These are phyloP conservation scores for Oceanodroma leucorhoa DNA, from an alignment of 2,797 vertebrate genomes.

Conservation along the genomic window DNA sequence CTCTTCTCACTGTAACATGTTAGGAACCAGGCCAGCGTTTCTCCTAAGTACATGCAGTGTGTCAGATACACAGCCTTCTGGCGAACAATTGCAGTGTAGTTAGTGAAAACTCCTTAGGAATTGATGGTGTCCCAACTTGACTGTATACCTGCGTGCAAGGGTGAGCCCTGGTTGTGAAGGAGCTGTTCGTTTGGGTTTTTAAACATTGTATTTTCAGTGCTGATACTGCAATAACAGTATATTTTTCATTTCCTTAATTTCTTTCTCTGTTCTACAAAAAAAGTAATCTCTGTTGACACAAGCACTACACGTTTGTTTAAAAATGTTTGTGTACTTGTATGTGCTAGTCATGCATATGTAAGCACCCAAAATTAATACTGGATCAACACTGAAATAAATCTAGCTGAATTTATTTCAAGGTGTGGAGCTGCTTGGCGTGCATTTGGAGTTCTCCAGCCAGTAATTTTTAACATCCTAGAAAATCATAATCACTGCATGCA, in stretches of 20 bases:
- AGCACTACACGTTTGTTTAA: neutral
- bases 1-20: neutral
- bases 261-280: neutral
- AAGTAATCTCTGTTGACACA: neutral
- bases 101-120: neutral
- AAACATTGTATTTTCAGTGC: neutral
- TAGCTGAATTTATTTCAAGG: conserved; percentile 48
- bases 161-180: neutral
- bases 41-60: fast-evolving
- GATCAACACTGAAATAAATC: conserved; percentile 58
- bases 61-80: neutral
- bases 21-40: neutral
- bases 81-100: fast-evolving
- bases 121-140: neutral
- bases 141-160: neutral
- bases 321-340: neutral
- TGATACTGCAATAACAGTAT: neutral
- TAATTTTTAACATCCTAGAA: neutral
- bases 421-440: conserved; percentile 33
- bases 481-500: neutral
- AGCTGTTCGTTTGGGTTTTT: neutral
- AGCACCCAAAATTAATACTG: neutral
- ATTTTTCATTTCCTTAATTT: neutral
- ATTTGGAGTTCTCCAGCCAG: conserved; percentile 2
- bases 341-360: neutral